Percentiles rank a stretch among this genome's conserved stretches.
phyloP scores from a whole-genome alignment of 2,113 vertebrate species.

The Gymnogyps californianus region DNA sequence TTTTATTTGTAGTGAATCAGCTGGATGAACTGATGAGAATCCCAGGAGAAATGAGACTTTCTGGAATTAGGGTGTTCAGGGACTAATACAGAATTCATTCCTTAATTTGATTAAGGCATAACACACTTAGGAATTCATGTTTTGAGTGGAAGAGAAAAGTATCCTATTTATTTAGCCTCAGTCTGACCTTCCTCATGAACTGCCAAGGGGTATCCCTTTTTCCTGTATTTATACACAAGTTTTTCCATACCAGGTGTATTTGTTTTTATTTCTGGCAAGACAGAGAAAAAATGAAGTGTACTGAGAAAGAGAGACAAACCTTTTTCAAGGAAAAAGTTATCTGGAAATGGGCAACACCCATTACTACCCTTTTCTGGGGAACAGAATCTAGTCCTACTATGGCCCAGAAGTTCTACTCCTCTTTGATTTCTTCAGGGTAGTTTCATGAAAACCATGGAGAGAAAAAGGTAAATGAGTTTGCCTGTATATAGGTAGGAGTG shows the following conservation, averaged over 20 bases:
- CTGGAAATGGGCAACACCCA: background rate
- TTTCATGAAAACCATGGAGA: background rate
- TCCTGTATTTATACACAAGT: constrained; percentile 25
- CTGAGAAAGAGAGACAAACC: background rate
- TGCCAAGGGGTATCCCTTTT: constrained; percentile 40
- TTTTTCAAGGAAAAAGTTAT: background rate
- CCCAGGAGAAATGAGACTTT: background rate
- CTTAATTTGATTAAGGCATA: constrained; percentile 34
- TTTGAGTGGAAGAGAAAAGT: background rate
- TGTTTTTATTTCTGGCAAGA: constrained; percentile 22
- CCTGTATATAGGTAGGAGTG: background rate
- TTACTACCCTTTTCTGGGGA: background rate
- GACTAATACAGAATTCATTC: background rate
- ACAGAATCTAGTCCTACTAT: background rate
- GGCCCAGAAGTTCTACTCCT: background rate
- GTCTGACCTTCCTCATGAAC: constrained; percentile 23
- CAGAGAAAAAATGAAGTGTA: background rate
- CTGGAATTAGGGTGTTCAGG: background rate
- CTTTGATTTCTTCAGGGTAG: background rate
- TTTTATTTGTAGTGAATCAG: background rate
- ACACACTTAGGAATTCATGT: constrained; percentile 6
- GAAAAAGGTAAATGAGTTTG: background rate
- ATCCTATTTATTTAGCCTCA: constrained; percentile 34
- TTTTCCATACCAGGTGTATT: constrained; percentile 38
- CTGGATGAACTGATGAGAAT: background rate